Percentiles rank a stretch among this genome's conserved stretches.
Conservation (phyloP, 2,888 invertebrate species). For the Pachymerium ferrugineum region DNA sequence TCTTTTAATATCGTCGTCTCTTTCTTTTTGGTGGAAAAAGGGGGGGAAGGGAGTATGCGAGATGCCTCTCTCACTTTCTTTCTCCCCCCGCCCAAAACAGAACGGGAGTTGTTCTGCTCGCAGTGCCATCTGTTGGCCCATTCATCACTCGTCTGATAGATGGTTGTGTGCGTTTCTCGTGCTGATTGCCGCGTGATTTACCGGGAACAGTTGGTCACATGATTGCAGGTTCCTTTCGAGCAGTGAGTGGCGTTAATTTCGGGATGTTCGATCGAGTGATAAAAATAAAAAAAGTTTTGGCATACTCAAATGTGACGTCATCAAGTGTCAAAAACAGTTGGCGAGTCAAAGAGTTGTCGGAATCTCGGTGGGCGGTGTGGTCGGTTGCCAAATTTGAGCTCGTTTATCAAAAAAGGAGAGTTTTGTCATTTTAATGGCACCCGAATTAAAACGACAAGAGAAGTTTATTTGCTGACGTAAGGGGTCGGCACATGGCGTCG, state of each 20-base stretch:
- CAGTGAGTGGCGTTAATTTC: not conserved
- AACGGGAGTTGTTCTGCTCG: conserved; percentile 2
- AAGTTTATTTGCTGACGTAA: not conserved
- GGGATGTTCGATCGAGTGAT: not conserved
- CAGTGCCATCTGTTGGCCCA: conserved; percentile 28
- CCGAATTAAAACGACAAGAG: no score
- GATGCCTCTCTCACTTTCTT: not conserved
- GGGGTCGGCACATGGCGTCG: not conserved
- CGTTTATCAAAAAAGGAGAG: no score
- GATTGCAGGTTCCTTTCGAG: not conserved
- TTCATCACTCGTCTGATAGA: conserved; percentile 22
- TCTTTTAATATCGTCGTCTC: not conserved
- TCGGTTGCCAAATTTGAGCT: no score
- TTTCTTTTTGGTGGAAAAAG: not conserved
- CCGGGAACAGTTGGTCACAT: conserved; percentile 32
- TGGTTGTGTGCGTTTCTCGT: conserved; percentile 20
- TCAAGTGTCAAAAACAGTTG: not conserved
- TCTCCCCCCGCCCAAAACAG: not conserved
- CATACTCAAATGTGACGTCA: not conserved
- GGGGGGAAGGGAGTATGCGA: not conserved
- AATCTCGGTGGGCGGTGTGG: not conserved
- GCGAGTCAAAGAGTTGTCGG: no score
- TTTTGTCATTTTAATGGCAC: no score
- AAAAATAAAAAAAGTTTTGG: not conserved
- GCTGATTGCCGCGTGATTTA: conserved; percentile 32